A percentile compares a stretch with the other conserved stretches of the same genome.
Evolutionary conservation across 2,888 invertebrate genomes (phyloP).

Genomic region (Frankliniella intonsa): DNA sequence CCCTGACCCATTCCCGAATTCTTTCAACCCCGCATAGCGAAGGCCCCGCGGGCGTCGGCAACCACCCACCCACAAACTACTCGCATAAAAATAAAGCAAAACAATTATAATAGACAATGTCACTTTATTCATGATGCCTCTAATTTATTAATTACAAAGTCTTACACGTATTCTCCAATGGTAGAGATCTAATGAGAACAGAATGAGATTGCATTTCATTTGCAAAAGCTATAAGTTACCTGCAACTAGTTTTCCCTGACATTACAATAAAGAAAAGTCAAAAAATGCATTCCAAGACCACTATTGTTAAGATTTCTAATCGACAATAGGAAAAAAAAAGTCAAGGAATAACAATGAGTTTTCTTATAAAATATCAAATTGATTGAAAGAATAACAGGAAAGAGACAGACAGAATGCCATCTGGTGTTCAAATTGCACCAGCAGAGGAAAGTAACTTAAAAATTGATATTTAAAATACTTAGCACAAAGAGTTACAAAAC

Average conservation of each 20-base stretch:
- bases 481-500: neutral
- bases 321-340: neutral
- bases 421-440: neutral
- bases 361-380: no score
- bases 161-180: neutral
- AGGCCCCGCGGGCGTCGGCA: no score
- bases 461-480: neutral
- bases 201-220: neutral
- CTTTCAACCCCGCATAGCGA: no score
- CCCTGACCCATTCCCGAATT: no score
- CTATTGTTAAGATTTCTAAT: neutral
- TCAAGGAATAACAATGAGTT: neutral
- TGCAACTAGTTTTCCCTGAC: neutral
- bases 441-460: neutral
- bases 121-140: constrained; percentile 19
- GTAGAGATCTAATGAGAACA: neutral
- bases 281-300: neutral
- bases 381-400: no score
- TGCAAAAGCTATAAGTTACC: neutral
- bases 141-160: neutral
- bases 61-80: no score
- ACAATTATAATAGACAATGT: neutral
- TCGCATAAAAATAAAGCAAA: neutral
- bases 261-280: neutral
- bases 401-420: neutral